Evolutionary conservation across 2,888 invertebrate species (phyloP), one percentile per base, ranked within the genome.

Genomic region (Thecophora atra): DNA sequence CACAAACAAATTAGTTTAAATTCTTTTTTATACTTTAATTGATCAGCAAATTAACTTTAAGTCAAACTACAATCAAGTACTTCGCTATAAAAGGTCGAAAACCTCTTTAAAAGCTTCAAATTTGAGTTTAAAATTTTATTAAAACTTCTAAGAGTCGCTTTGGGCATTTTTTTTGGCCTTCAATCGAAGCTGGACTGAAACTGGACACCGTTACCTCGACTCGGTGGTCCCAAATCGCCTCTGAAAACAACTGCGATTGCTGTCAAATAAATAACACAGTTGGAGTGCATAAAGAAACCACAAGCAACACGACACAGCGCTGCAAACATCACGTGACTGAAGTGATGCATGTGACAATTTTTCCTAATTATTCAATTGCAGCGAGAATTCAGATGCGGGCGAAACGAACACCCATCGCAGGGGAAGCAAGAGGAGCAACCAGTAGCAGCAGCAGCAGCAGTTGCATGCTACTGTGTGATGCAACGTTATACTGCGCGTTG

Each of bases 281-380:
- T 51, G 28, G 3, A 51, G n/a, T 17, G 11, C 51, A 51, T 17
- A 51, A n/a, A 51, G 5, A 51, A 47, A 47, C 44, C 13, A 26
- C 6, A 2, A 51, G 37, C 2, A 37, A 37, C 37, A 37, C 37
- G 37, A 30, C n/a, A 56, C n/a, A 67, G 19, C 30, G 24, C n/a
- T 19, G 3, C 28, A 30, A 42, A 21, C 24, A 71, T 71, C 60
- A 71, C 71, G 51, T 66, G 58, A 70, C 66, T 56, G 66, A 44
- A 54, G 56, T 44, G 51, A 71, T 66, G 58, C 66, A 71, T 77
- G 75, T 76, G 73, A 75, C 74, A 77, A 78, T 78, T 75, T 75
- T 76, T 77, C 75, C 74, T 76, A 77, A 78, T 77, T 77, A 68
- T 58, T 56, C 24, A 17, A 28, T 11, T 54, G 44, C 67, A 19